Evolutionary conservation across 2,888 invertebrate genomes (phyloP), one percentile per base, ranked within the genome.

Genomic region (Tanypteryx hageni): DNA sequence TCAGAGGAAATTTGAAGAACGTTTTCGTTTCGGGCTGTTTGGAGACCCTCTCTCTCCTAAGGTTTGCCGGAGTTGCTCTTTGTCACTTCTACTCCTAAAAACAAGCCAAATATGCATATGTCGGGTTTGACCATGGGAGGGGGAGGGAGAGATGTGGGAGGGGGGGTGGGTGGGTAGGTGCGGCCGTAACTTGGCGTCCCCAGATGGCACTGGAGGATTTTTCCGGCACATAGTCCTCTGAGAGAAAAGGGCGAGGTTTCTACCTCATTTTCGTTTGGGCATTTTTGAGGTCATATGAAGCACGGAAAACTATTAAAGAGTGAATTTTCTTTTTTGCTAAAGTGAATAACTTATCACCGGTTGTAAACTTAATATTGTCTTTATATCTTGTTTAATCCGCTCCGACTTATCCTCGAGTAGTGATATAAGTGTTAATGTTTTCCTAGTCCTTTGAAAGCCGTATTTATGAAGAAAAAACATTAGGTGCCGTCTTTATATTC

Each of bases 21-120:
- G 86, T 86, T 18, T 85, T 85, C 58, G 27, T 85, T 61, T 86
- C 86, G 86, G 59, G 18, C 31, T 61, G 13, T 86, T 86, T 22
- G 76, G 22, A 76, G 22, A 27, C 0, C 14, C 61, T 59, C 22
- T 59, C 31, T 14, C 44, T 57, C 58, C n/a, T 85, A 4, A 13
- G 76, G n/a, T 57, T 57, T 57, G 57, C 84, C n/a, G 11, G n/a
- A 18, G 22, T 76, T 22, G 76, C 27, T 27, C 27, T 76, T 27
- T 76, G 76, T 76, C 76, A 76, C 76, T 27, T 76, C 27, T 27
- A 76, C 27, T 27, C 27, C 76, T 27, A 27, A 76, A 76, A 27
- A 76, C 27, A 76, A 27, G 27, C 76, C 76, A 76, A 27, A 76
- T 76, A 76, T 76, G 76, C 76, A 76, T n/a, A 76, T 76, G 76